Percentiles rank a stretch among this genome's conserved stretches.
Conservation (phyloP, 1,140 invertebrate genomes). For the Calliphora vicina region DNA sequence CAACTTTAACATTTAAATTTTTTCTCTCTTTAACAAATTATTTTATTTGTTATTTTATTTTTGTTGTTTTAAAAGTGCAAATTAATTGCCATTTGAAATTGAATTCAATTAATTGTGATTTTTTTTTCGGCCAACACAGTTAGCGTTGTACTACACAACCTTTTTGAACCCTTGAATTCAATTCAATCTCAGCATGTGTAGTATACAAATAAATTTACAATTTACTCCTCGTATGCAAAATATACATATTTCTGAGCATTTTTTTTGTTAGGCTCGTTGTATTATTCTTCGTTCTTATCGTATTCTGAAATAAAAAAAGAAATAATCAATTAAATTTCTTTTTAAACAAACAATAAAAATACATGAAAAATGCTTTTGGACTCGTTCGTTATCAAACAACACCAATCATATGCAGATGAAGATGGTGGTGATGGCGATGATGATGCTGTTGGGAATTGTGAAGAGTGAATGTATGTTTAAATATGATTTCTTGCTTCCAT, state of each 20-base stretch:
- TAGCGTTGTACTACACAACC: not conserved
- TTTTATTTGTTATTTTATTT: not conserved
- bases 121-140: not conserved
- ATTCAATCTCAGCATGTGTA: not conserved
- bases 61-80: not conserved
- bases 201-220: not conserved
- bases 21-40: not conserved
- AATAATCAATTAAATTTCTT: not conserved
- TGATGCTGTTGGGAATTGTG: no score
- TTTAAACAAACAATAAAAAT: not conserved
- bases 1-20: not conserved
- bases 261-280: not conserved
- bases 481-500: not conserved
- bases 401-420: no score
- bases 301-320: not conserved
- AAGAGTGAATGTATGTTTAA: not conserved
- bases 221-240: not conserved
- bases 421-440: no score
- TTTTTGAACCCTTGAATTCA: conserved; percentile 7
- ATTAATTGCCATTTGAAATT: conserved; percentile 22
- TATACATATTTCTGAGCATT: not conserved
- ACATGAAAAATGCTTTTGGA: not conserved
- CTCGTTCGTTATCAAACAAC: not conserved
- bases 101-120: conserved; percentile 19
- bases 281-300: not conserved